A percentile compares a stretch with the other conserved stretches of the same genome.
These are phyloP conservation scores for Sceloporus tristichus DNA, from an alignment of 2,113 vertebrate species.

Conservation along the genomic window DNA sequence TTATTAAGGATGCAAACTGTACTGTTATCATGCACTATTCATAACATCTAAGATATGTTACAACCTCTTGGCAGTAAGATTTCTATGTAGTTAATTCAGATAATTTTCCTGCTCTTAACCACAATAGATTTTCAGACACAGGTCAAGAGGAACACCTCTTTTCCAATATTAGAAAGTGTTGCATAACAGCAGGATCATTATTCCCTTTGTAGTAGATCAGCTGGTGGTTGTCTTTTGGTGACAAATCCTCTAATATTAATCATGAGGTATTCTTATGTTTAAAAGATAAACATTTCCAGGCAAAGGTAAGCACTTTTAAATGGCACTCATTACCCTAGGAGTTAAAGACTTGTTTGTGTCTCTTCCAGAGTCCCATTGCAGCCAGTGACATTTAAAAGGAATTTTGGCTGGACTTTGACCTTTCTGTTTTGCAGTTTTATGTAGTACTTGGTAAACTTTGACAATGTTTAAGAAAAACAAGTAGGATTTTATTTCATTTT, in stretches of 20 bases:
- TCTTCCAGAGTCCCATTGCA: background rate
- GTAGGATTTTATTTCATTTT: background rate
- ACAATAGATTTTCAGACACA: conserved; percentile 8
- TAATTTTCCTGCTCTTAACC: background rate
- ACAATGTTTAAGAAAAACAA: background rate
- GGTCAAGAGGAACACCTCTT: conserved; percentile 7
- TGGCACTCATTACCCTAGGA: background rate
- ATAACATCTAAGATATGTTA: background rate
- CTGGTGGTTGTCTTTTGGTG: conserved; percentile 9
- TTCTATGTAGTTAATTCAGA: background rate
- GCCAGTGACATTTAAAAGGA: background rate
- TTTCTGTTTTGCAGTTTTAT: background rate
- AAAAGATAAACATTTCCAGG: conserved; percentile 10
- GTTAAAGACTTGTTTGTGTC: background rate
- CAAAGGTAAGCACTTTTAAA: background rate
- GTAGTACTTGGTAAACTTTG: no score
- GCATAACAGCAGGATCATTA: conserved; percentile 9
- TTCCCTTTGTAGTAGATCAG: background rate
- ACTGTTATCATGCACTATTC: background rate
- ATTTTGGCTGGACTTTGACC: background rate
- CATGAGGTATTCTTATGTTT: background rate
- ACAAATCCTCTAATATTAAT: conserved; percentile 9
- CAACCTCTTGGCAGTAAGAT: background rate
- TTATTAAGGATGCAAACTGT: background rate
- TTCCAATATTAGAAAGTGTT: background rate